phyloP scores from a whole-genome alignment of 2,113 vertebrate species.

The Anguilla japonica region DNA sequence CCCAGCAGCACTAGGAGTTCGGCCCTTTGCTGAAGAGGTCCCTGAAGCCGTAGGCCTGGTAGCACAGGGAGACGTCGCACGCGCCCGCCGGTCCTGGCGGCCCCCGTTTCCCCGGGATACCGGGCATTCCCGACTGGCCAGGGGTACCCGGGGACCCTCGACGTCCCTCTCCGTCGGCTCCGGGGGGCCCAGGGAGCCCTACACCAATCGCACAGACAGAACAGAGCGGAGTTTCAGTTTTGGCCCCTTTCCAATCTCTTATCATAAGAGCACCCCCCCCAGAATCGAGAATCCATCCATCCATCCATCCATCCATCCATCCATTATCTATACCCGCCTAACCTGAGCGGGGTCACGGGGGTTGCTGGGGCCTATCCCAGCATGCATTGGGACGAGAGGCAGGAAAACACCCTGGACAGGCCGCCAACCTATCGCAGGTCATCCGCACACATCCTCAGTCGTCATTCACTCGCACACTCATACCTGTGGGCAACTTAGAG shows the following conservation, averaged over 20 bases:
- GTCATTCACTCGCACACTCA: too few relatives aligned
- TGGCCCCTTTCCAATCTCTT: neutral
- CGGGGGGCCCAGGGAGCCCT: constrained; percentile 58
- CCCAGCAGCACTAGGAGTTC: constrained; percentile 46
- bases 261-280: neutral
- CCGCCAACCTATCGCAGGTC: too few relatives aligned
- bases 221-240: neutral
- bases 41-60: constrained; percentile 47
- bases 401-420: too few relatives aligned
- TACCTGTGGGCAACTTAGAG: too few relatives aligned
- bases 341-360: too few relatives aligned
- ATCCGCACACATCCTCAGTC: too few relatives aligned
- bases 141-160: constrained; percentile 51
- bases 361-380: too few relatives aligned
- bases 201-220: neutral
- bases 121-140: constrained; percentile 55
- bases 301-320: too few relatives aligned
- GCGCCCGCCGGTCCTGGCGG: constrained; percentile 51
- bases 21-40: constrained; percentile 62
- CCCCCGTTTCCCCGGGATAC: constrained; percentile 58
- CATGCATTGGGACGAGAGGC: too few relatives aligned
- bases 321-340: too few relatives aligned
- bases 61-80: constrained; percentile 59
- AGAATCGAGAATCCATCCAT: neutral
- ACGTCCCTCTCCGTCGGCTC: constrained; percentile 52